These are phyloP conservation scores for Drosophila niveifrons DNA, from an alignment of 2,888 invertebrate species.

Conservation along the genomic window DNA sequence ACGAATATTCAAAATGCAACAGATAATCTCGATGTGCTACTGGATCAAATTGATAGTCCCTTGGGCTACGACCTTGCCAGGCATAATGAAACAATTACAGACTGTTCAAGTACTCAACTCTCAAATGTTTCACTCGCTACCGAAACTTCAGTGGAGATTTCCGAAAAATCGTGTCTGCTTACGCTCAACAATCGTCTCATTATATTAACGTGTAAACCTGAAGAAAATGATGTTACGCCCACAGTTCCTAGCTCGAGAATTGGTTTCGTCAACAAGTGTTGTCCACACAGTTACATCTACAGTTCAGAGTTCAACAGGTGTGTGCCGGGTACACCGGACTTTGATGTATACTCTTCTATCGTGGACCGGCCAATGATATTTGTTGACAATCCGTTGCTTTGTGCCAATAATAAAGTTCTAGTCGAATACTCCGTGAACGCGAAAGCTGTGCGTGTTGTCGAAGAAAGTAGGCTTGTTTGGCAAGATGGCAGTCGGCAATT, in stretches of 20 bases:
- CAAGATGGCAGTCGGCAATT: conserved; percentile 55
- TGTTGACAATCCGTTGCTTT: conserved; percentile 70
- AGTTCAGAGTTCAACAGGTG: conserved; percentile 67
- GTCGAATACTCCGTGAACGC: conserved; percentile 79
- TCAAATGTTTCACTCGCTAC: conserved; percentile 31
- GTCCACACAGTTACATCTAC: conserved; percentile 78
- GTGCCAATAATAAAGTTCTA: conserved; percentile 72
- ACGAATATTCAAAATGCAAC: conserved; percentile 15
- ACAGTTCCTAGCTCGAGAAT: conserved; percentile 44
- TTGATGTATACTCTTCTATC: conserved; percentile 67
- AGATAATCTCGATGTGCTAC: conserved; percentile 14
- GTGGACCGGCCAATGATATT: conserved; percentile 73
- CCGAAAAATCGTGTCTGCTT: conserved; percentile 62
- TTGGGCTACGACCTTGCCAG: conserved; percentile 34
- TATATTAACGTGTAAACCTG: conserved; percentile 61
- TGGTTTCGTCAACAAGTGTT: conserved; percentile 82
- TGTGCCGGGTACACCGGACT: conserved; percentile 49
- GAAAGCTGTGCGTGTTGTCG: conserved; percentile 67
- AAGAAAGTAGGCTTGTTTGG: conserved; percentile 60
- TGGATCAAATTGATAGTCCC: conserved; percentile 30
- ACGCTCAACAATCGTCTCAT: conserved; percentile 59
- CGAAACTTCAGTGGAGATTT: conserved; percentile 22
- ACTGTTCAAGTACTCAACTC: conserved; percentile 8
- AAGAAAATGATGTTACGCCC: conserved; percentile 15
- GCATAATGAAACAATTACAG: not conserved